phyloP scores from a whole-genome alignment of 2,888 invertebrate genomes.

The Dryobota labecula region DNA sequence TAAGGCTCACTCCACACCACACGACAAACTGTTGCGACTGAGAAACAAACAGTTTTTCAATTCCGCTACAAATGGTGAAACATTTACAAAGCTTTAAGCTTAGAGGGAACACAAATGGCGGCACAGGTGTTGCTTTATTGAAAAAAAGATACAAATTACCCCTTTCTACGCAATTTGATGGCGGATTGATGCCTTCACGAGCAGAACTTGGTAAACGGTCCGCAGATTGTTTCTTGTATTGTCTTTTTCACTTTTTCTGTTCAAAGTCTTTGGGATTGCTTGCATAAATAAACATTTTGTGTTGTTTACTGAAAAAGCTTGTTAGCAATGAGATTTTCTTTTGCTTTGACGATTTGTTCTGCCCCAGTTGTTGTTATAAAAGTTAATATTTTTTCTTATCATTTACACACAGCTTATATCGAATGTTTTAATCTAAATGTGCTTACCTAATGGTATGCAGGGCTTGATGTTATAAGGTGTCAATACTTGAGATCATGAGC shows the following conservation, averaged over 20 bases:
- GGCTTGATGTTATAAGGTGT: slow-evolving; percentile 85
- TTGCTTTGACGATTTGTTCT: slow-evolving; percentile 39
- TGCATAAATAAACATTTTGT: slow-evolving; percentile 53
- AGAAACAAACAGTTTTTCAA: slow-evolving; percentile 87
- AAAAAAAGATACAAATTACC: slow-evolving; percentile 89
- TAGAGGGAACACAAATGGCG: slow-evolving; percentile 85
- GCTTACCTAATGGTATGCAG: slow-evolving; percentile 84
- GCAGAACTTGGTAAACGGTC: slow-evolving; percentile 63
- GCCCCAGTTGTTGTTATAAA: slow-evolving; percentile 2
- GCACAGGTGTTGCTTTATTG: slow-evolving; percentile 89
- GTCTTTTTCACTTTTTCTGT: slow-evolving; percentile 58
- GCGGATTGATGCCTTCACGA: slow-evolving; percentile 77
- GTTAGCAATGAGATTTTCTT: slow-evolving; percentile 51
- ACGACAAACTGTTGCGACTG: slow-evolving; percentile 80
- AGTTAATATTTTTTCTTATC: not conserved
- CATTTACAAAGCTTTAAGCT: slow-evolving; percentile 88
- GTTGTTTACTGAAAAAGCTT: slow-evolving; percentile 43
- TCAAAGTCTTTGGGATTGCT: slow-evolving; percentile 43
- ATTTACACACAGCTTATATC: not conserved
- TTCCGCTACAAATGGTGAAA: slow-evolving; percentile 87
- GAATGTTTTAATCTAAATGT: not conserved
- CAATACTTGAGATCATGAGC: slow-evolving; percentile 79
- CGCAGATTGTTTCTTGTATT: slow-evolving; percentile 68
- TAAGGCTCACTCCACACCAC: slow-evolving; percentile 66
- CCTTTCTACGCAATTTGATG: slow-evolving; percentile 83